Evolutionary conservation across 2,888 invertebrate species (phyloP).

Genomic region (Agrochola macilenta): DNA sequence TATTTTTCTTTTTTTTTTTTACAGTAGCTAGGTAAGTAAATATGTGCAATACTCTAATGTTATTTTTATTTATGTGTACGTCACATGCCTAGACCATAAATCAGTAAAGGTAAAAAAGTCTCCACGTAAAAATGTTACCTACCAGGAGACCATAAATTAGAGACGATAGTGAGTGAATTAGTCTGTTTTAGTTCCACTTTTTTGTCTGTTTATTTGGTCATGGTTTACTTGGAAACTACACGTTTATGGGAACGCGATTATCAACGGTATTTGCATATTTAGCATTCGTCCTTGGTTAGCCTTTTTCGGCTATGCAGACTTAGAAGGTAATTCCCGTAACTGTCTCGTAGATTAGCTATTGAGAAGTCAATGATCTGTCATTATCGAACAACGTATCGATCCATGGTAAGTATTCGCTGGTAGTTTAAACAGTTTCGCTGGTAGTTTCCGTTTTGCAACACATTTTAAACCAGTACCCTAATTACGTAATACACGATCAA

Average conservation of each 20-base stretch:
- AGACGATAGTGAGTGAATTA: constrained; percentile 63
- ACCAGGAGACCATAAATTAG: constrained; percentile 58
- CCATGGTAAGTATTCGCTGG: not conserved
- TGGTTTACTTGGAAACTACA: constrained; percentile 21
- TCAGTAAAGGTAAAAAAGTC: constrained; percentile 60
- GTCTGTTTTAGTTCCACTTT: constrained; percentile 55
- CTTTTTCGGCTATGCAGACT: constrained; percentile 19
- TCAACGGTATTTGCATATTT: constrained; percentile 43
- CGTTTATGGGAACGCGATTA: constrained; percentile 26
- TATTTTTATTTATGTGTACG: constrained; percentile 56
- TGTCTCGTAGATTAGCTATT: constrained; percentile 23
- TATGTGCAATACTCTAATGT: constrained; percentile 31
- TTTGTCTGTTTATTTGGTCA: constrained; percentile 46
- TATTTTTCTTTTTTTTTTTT: too few species aligned
- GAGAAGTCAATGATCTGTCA: constrained; percentile 25
- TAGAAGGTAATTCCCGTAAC: constrained; percentile 21
- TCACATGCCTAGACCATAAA: constrained; percentile 55
- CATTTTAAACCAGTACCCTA: not conserved
- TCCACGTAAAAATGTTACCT: constrained; percentile 47
- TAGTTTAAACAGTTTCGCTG: not conserved
- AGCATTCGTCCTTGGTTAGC: constrained; percentile 22
- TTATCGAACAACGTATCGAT: not conserved
- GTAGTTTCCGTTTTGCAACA: not conserved
- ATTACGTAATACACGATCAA: too few species aligned
- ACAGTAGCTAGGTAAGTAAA: constrained; percentile 7